Evolutionary conservation across 2,797 vertebrate species (phyloP).

Genomic region (Acestrorhynchus altus): DNA sequence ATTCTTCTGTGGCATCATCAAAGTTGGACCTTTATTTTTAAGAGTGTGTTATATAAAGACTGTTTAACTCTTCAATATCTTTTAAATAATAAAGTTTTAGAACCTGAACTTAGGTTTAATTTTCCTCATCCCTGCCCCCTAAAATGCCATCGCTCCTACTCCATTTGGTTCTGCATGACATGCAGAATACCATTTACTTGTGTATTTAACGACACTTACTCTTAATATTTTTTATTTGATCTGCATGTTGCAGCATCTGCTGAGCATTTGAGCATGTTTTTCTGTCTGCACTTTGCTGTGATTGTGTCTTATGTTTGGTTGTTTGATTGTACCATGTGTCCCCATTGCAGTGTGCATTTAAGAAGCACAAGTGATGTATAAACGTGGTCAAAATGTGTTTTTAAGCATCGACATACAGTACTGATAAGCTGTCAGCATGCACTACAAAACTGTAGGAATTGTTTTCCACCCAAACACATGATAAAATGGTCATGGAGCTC

Average conservation of each 20-base stretch:
- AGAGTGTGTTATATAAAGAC: no score
- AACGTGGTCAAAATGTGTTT: not conserved
- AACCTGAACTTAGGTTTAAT: not conserved
- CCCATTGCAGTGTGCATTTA: not conserved
- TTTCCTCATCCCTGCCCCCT: not conserved
- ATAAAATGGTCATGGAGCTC: not conserved
- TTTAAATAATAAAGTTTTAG: no score
- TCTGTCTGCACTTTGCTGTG: constrained; percentile 35
- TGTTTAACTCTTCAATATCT: not conserved
- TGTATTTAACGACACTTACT: not conserved
- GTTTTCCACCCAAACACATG: no score
- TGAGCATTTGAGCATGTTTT: constrained; percentile 39
- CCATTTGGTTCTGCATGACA: constrained; percentile 44
- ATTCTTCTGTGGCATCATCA: no score
- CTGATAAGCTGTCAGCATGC: constrained; percentile 8
- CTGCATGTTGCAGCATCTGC: constrained; percentile 39
- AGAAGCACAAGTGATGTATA: not conserved
- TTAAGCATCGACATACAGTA: not conserved
- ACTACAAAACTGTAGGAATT: no score
- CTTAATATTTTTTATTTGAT: not conserved
- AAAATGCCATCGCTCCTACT: not conserved
- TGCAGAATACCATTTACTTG: not conserved
- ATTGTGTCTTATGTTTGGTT: constrained; percentile 20
- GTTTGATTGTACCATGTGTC: not conserved
- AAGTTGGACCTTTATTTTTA: no score